Percentiles rank a stretch among this genome's conserved stretches.
Evolutionary conservation across 2,888 invertebrate species (phyloP).

Genomic region (Halictus ligatus): DNA sequence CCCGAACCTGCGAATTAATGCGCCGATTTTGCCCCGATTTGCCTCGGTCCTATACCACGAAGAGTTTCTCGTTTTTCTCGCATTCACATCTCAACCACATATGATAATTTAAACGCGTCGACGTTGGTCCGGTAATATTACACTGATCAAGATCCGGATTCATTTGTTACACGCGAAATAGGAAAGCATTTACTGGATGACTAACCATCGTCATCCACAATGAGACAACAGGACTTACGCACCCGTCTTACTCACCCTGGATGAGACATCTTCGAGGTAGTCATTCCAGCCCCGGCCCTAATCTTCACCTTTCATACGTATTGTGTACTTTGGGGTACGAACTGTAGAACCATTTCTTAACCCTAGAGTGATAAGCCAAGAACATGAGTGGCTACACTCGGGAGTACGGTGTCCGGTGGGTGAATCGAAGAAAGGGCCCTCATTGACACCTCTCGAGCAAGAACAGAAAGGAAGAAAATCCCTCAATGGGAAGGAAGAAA

Average conservation of each 20-base stretch:
- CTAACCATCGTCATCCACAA: background rate
- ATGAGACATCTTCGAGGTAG: background rate
- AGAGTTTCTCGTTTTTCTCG: background rate
- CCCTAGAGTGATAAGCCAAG: too few species aligned
- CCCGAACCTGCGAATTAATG: constrained; percentile 4
- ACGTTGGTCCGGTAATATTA: too few species aligned
- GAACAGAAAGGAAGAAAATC: too few species aligned
- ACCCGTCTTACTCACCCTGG: background rate
- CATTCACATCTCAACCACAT: too few species aligned
- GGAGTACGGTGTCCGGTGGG: too few species aligned
- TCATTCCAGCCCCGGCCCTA: background rate
- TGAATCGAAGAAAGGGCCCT: too few species aligned
- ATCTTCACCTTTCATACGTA: background rate
- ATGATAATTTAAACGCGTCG: too few species aligned
- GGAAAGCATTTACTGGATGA: background rate
- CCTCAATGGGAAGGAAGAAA: too few species aligned
- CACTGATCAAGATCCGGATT: background rate
- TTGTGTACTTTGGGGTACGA: background rate
- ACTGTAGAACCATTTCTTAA: background rate
- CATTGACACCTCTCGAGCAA: too few species aligned
- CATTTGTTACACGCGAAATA: background rate
- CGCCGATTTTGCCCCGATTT: background rate
- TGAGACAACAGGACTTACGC: background rate
- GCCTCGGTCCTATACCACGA: background rate
- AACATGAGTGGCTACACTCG: too few species aligned